These are phyloP conservation scores for Dendrocincla fuliginosa DNA, from an alignment of 2,797 vertebrate genomes.

Conservation along the genomic window DNA sequence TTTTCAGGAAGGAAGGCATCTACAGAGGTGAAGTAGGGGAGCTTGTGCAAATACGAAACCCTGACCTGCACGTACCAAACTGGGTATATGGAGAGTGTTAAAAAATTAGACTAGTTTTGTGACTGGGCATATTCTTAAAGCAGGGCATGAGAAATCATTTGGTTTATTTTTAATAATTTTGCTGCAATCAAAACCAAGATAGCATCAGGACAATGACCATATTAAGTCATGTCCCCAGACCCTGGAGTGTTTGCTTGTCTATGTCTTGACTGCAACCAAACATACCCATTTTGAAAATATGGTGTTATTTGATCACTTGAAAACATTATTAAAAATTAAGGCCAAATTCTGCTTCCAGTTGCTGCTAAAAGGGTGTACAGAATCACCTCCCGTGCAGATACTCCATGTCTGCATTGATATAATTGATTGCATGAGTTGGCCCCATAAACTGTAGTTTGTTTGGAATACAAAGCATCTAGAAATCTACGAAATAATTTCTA, in stretches of 20 bases:
- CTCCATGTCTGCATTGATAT: not conserved
- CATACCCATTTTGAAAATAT: not conserved
- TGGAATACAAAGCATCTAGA: not conserved
- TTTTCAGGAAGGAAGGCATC: not conserved
- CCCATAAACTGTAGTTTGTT: not conserved
- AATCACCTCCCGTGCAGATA: not conserved
- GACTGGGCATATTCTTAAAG: not conserved
- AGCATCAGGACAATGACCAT: not conserved
- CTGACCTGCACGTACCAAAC: not conserved
- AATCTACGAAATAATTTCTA: not conserved
- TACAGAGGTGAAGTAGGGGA: not conserved
- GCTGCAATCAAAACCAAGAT: not conserved
- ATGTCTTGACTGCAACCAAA: not conserved
- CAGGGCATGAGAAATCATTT: not conserved
- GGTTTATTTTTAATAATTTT: not conserved
- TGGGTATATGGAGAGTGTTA: not conserved
- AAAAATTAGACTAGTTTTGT: not conserved
- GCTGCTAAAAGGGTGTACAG: not conserved
- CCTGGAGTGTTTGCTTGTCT: not conserved
- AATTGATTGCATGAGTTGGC: not conserved
- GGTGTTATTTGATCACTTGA: not conserved
- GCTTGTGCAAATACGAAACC: not conserved
- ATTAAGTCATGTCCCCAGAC: not conserved
- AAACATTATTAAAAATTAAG: not conserved
- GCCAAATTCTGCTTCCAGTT: not conserved